A percentile compares a stretch with the other conserved stretches of the same genome.
These are phyloP conservation scores for Leptopilina clavipes DNA, from an alignment of 1,140 invertebrate genomes.

Conservation along the genomic window DNA sequence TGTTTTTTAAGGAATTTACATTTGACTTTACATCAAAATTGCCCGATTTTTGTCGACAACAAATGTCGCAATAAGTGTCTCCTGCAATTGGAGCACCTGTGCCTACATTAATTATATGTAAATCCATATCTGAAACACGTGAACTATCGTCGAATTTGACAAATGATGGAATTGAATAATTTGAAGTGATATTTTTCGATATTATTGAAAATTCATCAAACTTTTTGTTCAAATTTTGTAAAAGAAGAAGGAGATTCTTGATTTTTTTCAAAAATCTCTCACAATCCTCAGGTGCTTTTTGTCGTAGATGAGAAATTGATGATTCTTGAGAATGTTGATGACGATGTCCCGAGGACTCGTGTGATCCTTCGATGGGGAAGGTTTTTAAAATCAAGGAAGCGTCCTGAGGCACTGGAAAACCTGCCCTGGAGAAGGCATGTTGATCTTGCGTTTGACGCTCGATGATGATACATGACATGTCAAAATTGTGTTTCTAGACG, in stretches of 20 bases:
- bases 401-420: slow-evolving; percentile 40
- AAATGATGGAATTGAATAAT: background rate
- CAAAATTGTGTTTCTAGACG: slow-evolving; percentile 2
- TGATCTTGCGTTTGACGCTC: background rate
- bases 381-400: slow-evolving; percentile 31
- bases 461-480: slow-evolving; percentile 51
- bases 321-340: slow-evolving; percentile 22
- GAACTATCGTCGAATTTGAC: background rate
- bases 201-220: background rate
- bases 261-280: slow-evolving; percentile 8
- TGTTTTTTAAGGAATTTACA: background rate
- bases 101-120: background rate
- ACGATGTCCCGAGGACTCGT: slow-evolving; percentile 3
- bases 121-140: slow-evolving; percentile 20
- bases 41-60: background rate
- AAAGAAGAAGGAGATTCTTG: background rate
- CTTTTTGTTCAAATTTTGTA: slow-evolving; percentile 9
- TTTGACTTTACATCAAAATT: background rate
- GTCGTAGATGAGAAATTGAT: slow-evolving; percentile 36
- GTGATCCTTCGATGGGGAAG: slow-evolving; percentile 18
- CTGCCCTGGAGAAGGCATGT: slow-evolving; percentile 41
- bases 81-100: background rate
- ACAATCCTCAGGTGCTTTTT: background rate
- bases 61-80: background rate
- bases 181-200: background rate